Base-by-base conservation (phyloP, 2,888 invertebrate species). In the Caenorhabditis sp. region DNA sequence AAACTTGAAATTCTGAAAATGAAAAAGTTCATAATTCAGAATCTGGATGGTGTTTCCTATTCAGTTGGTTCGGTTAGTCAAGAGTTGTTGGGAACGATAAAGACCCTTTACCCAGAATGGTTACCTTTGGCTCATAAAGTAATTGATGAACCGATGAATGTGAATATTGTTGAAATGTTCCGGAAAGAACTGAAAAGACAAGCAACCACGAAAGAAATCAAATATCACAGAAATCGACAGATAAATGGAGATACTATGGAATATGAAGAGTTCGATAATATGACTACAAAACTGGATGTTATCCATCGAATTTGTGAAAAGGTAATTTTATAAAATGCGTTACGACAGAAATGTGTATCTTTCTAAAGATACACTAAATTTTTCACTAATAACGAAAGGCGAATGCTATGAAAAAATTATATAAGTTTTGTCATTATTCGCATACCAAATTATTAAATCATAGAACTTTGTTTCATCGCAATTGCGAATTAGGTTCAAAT, bases 51-150 rank as follows among this genome's bases (percentile, higher is more conserved):
- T 17, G 59, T 54, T 26, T 61, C 70, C 21, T 63, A 75, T 49
- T 70, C 70, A 12, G 27, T 75, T 3, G 53, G 53, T 14, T 49
- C 67, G 10, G 62, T 64, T 25, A 25, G 63, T 21, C 75, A 75
- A 54, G 56, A 75, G 21, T 54, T 75, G 4, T 38, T 75, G 53
- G 70, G 70, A 7, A 59, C 67, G 5, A 63, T 75, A 20, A 75
- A 75, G 57, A 63, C 63, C 0, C 67, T 70, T 12, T 60, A 63
- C 17, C 75, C 75, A 1, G 75, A 75, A 36, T 75, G 75, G 75
- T 61, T 75, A 0, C 64, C 53, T 14, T 60, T 67, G 26, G 43
- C 38, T 2, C 63, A 63, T 38, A 5, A 17, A 43, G n/a, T 62
- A 27, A 10, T 63, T 5, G 49, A 21, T 14, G 56, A 27, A 26